phyloP scores from a whole-genome alignment of 92 coral and sea anemone genomes.

The Chrysogorgia sp. region DNA sequence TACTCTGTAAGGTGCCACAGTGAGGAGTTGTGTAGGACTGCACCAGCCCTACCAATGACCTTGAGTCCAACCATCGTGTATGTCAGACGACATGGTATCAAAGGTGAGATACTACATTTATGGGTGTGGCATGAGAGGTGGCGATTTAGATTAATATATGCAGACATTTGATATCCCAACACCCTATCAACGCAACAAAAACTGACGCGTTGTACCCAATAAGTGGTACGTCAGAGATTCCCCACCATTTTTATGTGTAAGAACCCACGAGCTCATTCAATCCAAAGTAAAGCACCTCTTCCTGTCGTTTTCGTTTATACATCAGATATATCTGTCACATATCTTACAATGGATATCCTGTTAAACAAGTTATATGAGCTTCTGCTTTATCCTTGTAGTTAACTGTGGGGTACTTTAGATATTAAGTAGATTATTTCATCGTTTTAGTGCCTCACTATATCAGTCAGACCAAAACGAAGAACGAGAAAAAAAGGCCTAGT shows the following conservation, averaged over 20 bases:
- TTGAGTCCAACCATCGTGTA: conserved; percentile 75
- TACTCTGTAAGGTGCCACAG: conserved; percentile 80
- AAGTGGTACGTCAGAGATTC: too few relatives aligned
- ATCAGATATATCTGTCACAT: too few relatives aligned
- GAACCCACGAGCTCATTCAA: too few relatives aligned
- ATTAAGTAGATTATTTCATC: background rate
- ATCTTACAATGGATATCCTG: background rate
- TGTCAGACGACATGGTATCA: conserved; percentile 23
- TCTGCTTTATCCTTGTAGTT: background rate
- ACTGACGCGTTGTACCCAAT: too few relatives aligned
- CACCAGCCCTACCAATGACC: conserved; percentile 70
- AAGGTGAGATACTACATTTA: conserved; percentile 26
- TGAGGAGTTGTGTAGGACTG: conserved; percentile 66
- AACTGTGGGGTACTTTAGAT: background rate
- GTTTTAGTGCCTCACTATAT: conserved; percentile 8
- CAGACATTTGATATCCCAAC: too few relatives aligned
- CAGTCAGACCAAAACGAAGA: background rate
- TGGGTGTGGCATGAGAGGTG: too few relatives aligned
- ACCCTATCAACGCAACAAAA: too few relatives aligned
- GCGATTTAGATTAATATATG: too few relatives aligned
- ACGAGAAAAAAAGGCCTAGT: conserved; percentile 1
- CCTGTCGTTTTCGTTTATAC: too few relatives aligned
- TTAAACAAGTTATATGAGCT: background rate
- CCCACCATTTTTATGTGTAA: too few relatives aligned
- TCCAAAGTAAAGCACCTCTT: too few relatives aligned